phyloP scores from a whole-genome alignment of 2,888 invertebrate species.

The Calliphora vomitoria region DNA sequence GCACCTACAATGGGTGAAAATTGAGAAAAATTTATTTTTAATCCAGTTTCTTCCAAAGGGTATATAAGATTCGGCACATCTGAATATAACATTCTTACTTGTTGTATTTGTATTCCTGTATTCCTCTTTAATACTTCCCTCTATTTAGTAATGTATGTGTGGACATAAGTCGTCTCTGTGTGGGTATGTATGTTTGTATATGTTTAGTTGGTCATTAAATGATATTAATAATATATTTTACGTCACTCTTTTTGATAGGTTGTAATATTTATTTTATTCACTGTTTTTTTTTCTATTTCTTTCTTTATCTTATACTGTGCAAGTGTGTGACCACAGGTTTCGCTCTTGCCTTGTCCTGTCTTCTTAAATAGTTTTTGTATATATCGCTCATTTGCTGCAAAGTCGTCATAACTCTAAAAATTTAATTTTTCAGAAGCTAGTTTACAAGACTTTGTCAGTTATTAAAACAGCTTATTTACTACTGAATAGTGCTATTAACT shows the following conservation, averaged over 20 bases:
- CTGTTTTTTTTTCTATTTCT: not conserved
- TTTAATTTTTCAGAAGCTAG: too few relatives aligned
- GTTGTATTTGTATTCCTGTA: too few relatives aligned
- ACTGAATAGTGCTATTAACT: too few relatives aligned
- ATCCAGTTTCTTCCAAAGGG: too few relatives aligned
- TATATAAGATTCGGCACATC: too few relatives aligned
- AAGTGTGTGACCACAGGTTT: not conserved
- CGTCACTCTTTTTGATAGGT: not conserved
- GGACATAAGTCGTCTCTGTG: not conserved
- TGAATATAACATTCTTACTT: too few relatives aligned
- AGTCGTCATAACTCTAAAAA: too few relatives aligned
- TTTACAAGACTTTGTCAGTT: too few relatives aligned
- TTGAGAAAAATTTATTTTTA: too few relatives aligned
- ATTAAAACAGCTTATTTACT: too few relatives aligned
- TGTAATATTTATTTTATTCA: not conserved
- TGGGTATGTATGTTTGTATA: not conserved
- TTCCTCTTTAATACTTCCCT: not conserved
- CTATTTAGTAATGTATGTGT: not conserved
- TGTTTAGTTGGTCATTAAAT: conserved; percentile 10
- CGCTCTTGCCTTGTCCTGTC: not conserved
- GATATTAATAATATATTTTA: conserved; percentile 38
- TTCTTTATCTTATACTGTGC: not conserved
- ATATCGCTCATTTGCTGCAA: not conserved
- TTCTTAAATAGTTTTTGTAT: conserved; percentile 4
- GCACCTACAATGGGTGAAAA: too few relatives aligned